A percentile compares a stretch with the other conserved stretches of the same genome.
Evolutionary conservation across 30 jellyfish, hydroid and myxozoan species (phyloP).

Genomic region (Mastigias papua): DNA sequence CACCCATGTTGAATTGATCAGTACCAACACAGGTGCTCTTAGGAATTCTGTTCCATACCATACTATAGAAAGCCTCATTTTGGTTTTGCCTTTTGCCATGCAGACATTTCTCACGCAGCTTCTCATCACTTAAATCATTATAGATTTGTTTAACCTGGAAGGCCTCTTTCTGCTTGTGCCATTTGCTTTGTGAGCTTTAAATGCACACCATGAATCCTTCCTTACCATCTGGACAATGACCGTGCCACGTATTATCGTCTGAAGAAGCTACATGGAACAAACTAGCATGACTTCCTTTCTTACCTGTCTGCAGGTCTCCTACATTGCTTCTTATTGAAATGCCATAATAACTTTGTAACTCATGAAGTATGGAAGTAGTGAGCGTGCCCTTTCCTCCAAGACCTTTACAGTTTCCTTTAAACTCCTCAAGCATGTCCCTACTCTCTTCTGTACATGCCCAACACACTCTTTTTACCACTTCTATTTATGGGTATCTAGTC

Average conservation of each 20-base stretch:
- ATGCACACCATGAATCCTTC: constrained; percentile 53
- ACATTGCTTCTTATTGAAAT: too few species aligned
- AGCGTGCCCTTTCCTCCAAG: constrained; percentile 44
- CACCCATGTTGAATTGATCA: constrained; percentile 30
- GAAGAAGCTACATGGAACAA: constrained; percentile 34
- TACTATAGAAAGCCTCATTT: too few species aligned
- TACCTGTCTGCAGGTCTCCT: not conserved
- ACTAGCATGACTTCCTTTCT: constrained; percentile 50
- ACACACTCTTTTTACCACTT: constrained; percentile 9
- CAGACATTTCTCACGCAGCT: constrained; percentile 10
- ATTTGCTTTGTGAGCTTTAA: constrained; percentile 8
- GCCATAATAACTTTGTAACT: constrained; percentile 12
- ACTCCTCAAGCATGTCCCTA: not conserved
- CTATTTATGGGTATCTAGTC: not conserved
- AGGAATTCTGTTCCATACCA: too few species aligned
- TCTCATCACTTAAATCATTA: not conserved
- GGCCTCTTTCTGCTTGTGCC: constrained; percentile 32
- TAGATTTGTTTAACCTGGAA: constrained; percentile 48
- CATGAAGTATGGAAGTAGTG: constrained; percentile 28
- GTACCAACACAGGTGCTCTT: constrained; percentile 9
- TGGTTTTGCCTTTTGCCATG: too few species aligned
- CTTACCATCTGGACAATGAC: too few species aligned
- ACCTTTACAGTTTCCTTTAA: constrained; percentile 4
- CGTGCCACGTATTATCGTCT: too few species aligned
- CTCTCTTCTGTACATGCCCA: too few species aligned